phyloP scores from a whole-genome alignment of 2,797 vertebrate species.

The Lepus oiostolus region DNA sequence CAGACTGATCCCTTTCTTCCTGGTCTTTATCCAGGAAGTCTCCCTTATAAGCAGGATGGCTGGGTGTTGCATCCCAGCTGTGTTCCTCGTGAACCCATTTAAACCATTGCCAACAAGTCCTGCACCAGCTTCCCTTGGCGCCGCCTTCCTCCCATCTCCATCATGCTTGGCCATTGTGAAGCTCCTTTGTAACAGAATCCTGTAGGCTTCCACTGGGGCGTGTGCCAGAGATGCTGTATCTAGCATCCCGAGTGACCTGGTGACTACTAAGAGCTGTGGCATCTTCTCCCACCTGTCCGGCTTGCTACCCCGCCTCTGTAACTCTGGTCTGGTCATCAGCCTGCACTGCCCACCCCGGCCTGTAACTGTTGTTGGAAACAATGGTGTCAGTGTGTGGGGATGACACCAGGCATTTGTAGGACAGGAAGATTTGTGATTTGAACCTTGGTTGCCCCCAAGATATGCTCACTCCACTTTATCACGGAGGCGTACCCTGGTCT shows the following conservation, averaged over 20 bases:
- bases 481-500: not conserved
- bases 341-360: not conserved
- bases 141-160: not conserved
- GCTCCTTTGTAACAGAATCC: not conserved
- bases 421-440: constrained; percentile 20
- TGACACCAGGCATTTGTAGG: not conserved
- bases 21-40: not conserved
- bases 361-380: not conserved
- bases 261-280: not conserved
- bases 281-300: not conserved
- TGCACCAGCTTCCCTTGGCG: not conserved
- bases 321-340: not conserved
- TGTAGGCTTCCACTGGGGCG: not conserved
- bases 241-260: not conserved
- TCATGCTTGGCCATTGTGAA: not conserved
- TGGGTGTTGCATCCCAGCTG: not conserved
- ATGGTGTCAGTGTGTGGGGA: not conserved
- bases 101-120: not conserved
- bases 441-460: not conserved
- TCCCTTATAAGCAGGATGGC: not conserved
- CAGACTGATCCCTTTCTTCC: not conserved
- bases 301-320: not conserved
- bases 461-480: not conserved
- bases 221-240: not conserved
- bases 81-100: not conserved